These are phyloP conservation scores for Drosophila birchii DNA, from an alignment of 2,888 invertebrate genomes.

Conservation along the genomic window DNA sequence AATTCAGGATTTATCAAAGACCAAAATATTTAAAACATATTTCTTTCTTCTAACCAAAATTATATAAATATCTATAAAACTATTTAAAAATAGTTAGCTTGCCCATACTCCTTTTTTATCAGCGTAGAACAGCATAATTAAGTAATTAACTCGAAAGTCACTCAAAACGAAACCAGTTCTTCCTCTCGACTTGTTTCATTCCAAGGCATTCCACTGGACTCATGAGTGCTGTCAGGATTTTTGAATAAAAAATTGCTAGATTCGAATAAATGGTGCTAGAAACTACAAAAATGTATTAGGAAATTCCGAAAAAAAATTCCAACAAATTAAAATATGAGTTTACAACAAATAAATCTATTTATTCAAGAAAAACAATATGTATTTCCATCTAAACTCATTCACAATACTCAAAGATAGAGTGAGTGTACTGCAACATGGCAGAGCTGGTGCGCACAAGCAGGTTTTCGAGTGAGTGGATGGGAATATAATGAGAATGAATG, in stretches of 20 bases:
- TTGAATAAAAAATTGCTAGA: background rate
- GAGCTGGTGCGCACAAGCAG: slow-evolving; percentile 46
- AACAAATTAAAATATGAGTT: background rate
- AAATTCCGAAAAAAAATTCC: fast-evolving
- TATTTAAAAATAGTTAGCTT: background rate
- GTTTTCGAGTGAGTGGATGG: slow-evolving; percentile 43
- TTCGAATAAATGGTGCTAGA: background rate
- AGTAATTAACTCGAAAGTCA: slow-evolving; percentile 68
- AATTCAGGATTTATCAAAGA: background rate
- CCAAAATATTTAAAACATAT: background rate
- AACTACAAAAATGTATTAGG: background rate
- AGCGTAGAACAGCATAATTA: slow-evolving; percentile 63
- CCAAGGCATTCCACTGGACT: slow-evolving; percentile 8
- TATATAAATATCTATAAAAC: no score
- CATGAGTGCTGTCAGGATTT: background rate
- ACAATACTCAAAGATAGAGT: background rate
- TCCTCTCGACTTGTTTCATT: slow-evolving; percentile 37
- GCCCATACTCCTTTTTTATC: background rate
- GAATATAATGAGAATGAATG: slow-evolving; percentile 18
- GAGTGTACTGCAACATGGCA: background rate
- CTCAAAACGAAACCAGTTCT: slow-evolving; percentile 69
- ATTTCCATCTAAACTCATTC: background rate
- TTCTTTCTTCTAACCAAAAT: fast-evolving
- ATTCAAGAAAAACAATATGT: background rate
- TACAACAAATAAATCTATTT: background rate